Percentiles rank a stretch among this genome's conserved stretches.
These are phyloP conservation scores for Nebria ingens DNA, from an alignment of 1,140 invertebrate species.

Conservation along the genomic window DNA sequence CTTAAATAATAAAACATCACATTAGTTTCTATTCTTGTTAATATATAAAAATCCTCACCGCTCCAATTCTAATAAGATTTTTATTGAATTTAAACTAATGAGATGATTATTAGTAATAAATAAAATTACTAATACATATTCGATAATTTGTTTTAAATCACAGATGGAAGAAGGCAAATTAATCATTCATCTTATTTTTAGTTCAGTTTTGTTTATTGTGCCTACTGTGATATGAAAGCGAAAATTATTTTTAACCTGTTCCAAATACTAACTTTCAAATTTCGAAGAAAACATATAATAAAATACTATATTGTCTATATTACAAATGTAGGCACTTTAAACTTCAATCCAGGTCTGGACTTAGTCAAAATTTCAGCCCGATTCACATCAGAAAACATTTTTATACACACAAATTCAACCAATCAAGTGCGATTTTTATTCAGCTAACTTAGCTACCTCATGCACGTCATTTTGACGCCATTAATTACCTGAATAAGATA, in stretches of 20 bases:
- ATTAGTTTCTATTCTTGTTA: neutral
- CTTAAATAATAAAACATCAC: neutral
- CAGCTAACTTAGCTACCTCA: too few relatives aligned
- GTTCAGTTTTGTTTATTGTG: conserved; percentile 2
- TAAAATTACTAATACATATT: neutral
- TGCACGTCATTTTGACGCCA: too few relatives aligned
- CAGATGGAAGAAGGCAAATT: conserved; percentile 30
- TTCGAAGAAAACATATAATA: neutral
- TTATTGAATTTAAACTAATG: neutral
- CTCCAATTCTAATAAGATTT: too few relatives aligned
- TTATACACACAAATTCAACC: too few relatives aligned
- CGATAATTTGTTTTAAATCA: conserved; percentile 20
- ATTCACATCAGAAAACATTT: too few relatives aligned
- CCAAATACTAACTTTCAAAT: neutral
- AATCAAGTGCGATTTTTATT: too few relatives aligned
- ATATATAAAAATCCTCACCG: neutral
- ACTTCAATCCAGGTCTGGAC: neutral
- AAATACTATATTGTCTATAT: neutral
- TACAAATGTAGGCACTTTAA: neutral
- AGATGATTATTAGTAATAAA: conserved; percentile 12
- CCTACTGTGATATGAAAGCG: too few relatives aligned
- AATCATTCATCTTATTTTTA: neutral
- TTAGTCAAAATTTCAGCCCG: neutral
- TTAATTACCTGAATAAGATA: too few relatives aligned
- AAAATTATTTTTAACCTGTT: too few relatives aligned